Percentiles rank a stretch among this genome's conserved stretches.
These are phyloP conservation scores for Danio tinwini DNA, from an alignment of 2,797 vertebrate genomes.

Conservation along the genomic window DNA sequence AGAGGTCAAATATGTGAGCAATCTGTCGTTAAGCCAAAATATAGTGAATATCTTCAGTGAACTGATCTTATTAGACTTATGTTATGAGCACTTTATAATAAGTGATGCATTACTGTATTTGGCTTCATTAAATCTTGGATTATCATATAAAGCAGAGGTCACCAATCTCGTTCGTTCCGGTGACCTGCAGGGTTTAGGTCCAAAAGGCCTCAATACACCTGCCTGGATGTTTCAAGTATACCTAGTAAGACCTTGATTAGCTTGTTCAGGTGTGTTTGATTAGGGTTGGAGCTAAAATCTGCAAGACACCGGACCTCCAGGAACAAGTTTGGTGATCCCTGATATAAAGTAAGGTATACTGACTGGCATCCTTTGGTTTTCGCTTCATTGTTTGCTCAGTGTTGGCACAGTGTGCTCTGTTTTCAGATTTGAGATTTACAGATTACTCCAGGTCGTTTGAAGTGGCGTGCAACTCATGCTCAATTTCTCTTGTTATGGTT, in stretches of 20 bases:
- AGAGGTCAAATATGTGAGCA: conserved; percentile 1
- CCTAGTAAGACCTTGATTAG: no score
- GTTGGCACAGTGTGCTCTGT: background rate
- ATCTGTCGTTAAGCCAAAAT: background rate
- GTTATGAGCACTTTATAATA: background rate
- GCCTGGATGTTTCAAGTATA: no score
- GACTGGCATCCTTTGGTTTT: background rate
- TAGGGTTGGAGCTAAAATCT: no score
- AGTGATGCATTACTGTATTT: background rate
- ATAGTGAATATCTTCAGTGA: background rate
- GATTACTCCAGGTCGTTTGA: background rate
- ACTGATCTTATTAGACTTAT: background rate
- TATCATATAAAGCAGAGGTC: background rate
- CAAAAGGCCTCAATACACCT: no score
- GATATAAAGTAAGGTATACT: background rate
- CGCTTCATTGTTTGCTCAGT: background rate
- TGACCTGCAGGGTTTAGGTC: no score
- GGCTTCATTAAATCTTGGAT: conserved; percentile 1
- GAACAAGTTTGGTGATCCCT: no score
- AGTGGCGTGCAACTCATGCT: background rate
- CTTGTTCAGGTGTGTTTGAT: no score
- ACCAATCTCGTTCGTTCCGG: no score
- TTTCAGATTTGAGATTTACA: conserved; percentile 20
- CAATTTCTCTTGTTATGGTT: background rate
- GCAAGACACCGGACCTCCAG: no score